These are phyloP conservation scores for Heliconius himera DNA, from an alignment of 1,140 invertebrate species.

Conservation along the genomic window DNA sequence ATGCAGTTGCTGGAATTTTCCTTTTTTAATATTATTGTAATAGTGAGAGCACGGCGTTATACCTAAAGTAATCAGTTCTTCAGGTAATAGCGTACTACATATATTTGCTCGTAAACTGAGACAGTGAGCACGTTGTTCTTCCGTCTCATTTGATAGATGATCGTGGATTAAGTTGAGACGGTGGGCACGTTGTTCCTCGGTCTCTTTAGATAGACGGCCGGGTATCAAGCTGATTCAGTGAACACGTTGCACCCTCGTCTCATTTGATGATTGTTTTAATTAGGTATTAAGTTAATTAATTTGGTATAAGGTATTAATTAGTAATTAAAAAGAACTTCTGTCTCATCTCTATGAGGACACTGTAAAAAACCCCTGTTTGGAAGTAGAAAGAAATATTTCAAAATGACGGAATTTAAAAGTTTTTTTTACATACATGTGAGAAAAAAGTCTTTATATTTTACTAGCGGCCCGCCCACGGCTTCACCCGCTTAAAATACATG, in stretches of 20 bases:
- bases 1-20: slow-evolving; percentile 35
- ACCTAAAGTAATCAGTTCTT: slow-evolving; percentile 25
- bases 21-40: slow-evolving; percentile 30
- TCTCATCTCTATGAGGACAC: no score
- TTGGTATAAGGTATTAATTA: no score
- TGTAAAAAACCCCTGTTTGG: no score
- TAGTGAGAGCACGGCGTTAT: slow-evolving; percentile 33
- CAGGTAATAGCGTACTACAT: slow-evolving; percentile 21
- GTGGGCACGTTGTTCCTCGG: background rate
- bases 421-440: no score
- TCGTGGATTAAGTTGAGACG: background rate
- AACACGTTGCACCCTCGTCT: background rate
- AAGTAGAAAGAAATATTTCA: no score
- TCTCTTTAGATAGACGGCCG: slow-evolving; percentile 23
- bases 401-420: no score
- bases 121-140: no score
- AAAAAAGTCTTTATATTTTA: no score
- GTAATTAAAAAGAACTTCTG: no score
- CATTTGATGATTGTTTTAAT: background rate
- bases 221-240: background rate
- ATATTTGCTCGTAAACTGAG: slow-evolving; percentile 22
- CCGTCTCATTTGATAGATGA: background rate
- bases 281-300: no score
- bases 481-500: no score
- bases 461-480: no score